Evolutionary conservation across 2,113 vertebrate genomes (phyloP).

Genomic region (Diadophis punctatus): DNA sequence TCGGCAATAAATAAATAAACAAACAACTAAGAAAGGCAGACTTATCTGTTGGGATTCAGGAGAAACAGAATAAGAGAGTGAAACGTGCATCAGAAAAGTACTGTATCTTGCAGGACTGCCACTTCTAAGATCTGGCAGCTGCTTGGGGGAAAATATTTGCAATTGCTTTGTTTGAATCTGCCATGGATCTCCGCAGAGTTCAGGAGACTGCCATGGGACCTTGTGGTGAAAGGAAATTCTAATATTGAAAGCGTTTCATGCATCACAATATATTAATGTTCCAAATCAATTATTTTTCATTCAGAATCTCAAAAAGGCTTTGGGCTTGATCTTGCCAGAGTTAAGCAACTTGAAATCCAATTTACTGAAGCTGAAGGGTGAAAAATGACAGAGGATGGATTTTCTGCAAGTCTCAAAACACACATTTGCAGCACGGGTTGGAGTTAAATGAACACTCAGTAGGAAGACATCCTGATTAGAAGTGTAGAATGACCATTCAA

Average conservation of each 20-base stretch:
- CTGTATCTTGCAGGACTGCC: conserved; percentile 30
- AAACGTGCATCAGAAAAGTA: neutral
- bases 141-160: conserved; percentile 26
- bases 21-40: conserved; percentile 51
- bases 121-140: conserved; percentile 22
- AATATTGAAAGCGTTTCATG: conserved; percentile 22
- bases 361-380: neutral
- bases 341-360: neutral
- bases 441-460: neutral
- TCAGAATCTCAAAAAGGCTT: neutral
- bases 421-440: neutral
- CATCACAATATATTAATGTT: conserved; percentile 9
- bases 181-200: conserved; percentile 4
- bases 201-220: neutral
- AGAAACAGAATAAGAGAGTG: conserved; percentile 29
- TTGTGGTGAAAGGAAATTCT: neutral
- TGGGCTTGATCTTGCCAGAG: neutral
- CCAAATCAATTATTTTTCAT: neutral
- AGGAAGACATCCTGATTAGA: neutral
- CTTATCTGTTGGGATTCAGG: conserved; percentile 37
- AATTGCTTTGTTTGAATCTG: conserved; percentile 19
- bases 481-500: neutral
- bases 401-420: neutral
- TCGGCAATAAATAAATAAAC: conserved; percentile 37
- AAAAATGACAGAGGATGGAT: neutral